Evolutionary conservation across 2,888 invertebrate genomes (phyloP).

Genomic region (Hirtodrosophila alboralis): DNA sequence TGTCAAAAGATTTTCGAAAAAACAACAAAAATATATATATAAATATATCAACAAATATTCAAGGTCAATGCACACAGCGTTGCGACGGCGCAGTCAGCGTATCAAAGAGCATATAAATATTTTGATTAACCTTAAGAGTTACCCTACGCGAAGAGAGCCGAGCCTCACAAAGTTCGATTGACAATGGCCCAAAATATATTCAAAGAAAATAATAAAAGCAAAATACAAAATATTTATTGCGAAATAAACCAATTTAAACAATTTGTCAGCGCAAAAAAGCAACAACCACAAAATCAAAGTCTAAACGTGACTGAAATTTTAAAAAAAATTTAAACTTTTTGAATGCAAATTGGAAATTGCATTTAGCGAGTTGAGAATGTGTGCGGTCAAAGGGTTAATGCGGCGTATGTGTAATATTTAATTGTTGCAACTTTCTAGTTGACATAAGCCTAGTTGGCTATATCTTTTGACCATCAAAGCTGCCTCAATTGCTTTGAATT

Average conservation of each 20-base stretch:
- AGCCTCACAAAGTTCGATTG: constrained; percentile 43
- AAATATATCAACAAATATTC: constrained; percentile 30
- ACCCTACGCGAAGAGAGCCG: constrained; percentile 49
- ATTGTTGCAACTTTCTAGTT: constrained; percentile 30
- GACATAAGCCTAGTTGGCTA: constrained; percentile 44
- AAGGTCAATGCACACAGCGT: constrained; percentile 66
- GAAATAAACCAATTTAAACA: constrained; percentile 69
- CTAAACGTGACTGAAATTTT: constrained; percentile 67
- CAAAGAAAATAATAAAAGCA: constrained; percentile 22
- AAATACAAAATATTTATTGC: constrained; percentile 66
- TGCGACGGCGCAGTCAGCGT: constrained; percentile 25
- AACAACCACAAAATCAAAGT: constrained; percentile 27
- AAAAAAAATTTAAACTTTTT: constrained; percentile 17
- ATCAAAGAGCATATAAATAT: constrained; percentile 68
- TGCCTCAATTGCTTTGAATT: constrained; percentile 64
- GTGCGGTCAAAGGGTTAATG: constrained; percentile 50
- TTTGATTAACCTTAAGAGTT: constrained; percentile 75
- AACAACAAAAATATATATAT: constrained; percentile 35
- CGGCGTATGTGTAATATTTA: constrained; percentile 52
- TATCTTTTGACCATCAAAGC: constrained; percentile 25
- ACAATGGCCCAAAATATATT: constrained; percentile 76
- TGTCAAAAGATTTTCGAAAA: constrained; percentile 62
- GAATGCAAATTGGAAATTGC: constrained; percentile 22
- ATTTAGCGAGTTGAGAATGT: constrained; percentile 50
- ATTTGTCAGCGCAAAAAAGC: constrained; percentile 32